Evolutionary conservation across 2,888 invertebrate species (phyloP), one percentile per base, ranked within the genome.

Genomic region (Atethmia centrago): DNA sequence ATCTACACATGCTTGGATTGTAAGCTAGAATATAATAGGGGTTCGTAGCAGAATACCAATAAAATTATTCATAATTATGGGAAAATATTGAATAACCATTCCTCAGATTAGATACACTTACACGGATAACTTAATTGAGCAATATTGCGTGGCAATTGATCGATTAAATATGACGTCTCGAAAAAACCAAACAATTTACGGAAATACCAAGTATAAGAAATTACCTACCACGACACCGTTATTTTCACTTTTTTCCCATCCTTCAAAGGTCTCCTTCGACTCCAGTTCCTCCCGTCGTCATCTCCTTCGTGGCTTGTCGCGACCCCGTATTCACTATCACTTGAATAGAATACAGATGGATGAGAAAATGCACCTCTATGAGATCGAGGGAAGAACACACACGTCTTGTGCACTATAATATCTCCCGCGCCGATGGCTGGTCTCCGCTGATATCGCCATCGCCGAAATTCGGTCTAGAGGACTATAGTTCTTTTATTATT

Each of bases 1-100:
- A 82, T 59, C 14, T 66, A 56, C 28, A 55, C 21, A 36, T 36
- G 21, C 10, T 65, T 45, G 19, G 47, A 58, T 73, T 70, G 42
- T 68, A 51, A n/a, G 31, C 3, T 10, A 9, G 14, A n/a, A 58
- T n/a, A 14, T 31, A n/a, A 19, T 19, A n/a, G 16, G 9, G 3
- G 3, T 3, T 36, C 25, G 19, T 19, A 45, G 8, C 0, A 45
- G 12, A 12, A 45, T 62, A 28, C 4, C 8, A 14, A n/a, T n/a
- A n/a, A n/a, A n/a, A 16, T 10, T 19, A 8, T 42, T 9, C 25
- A 42, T 10, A 25, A 25, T 61, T 25, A n/a, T n/a, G 16, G 16
- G n/a, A 14, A 59, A 59, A 36, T 19, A 0, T 8, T 53, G 53
- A 5, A 53, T 19, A 53, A 53, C 25, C 19, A 25, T 28, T 14